Conservation (phyloP, 2,113 vertebrate species). For the Phoenicopterus ruber region DNA sequence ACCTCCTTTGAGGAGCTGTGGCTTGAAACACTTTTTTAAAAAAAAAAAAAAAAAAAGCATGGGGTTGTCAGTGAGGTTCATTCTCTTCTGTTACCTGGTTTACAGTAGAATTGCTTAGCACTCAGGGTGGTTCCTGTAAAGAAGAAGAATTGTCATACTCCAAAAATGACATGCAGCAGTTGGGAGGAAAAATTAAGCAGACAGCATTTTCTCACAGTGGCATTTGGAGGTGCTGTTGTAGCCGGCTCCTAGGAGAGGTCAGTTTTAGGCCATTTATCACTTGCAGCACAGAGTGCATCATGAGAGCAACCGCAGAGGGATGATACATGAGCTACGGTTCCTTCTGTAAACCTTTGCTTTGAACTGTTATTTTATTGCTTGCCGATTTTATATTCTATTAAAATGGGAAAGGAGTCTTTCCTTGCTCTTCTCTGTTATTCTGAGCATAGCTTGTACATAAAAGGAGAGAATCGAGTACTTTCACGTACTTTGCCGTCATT, state of each 20-base stretch:
- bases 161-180: not conserved
- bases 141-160: not conserved
- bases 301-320: not conserved
- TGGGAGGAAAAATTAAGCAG: not conserved
- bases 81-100: not conserved
- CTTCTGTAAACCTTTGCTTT: not conserved
- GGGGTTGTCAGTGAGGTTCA: not conserved
- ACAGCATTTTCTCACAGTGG: not conserved
- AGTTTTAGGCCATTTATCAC: not conserved
- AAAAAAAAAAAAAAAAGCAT: not conserved
- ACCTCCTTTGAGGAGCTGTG: not conserved
- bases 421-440: not conserved
- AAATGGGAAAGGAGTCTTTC: not conserved
- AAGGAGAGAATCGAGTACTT: not conserved
- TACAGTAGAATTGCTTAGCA: not conserved
- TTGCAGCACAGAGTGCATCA: not conserved
- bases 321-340: not conserved
- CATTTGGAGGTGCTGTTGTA: not conserved
- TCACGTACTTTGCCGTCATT: fast-evolving
- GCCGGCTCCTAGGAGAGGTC: not conserved
- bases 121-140: not conserved
- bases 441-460: not conserved
- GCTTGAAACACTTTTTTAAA: not conserved
- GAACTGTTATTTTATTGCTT: not conserved
- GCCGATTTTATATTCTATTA: not conserved